These are phyloP conservation scores for Drosophila sechellia DNA, from an alignment of 1,140 invertebrate genomes.

Conservation along the genomic window DNA sequence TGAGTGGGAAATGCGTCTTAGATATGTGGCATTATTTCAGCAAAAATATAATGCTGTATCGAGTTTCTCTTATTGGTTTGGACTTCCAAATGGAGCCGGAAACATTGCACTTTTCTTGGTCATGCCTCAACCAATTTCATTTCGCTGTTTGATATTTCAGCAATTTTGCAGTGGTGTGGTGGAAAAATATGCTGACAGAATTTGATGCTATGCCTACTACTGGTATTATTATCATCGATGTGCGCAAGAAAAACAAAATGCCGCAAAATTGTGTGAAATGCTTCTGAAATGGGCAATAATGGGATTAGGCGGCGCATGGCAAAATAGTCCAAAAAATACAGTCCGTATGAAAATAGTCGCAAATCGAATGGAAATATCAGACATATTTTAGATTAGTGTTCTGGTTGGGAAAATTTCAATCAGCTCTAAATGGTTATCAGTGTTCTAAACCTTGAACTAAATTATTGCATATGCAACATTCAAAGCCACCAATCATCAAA, in stretches of 20 bases:
- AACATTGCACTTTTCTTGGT: slow-evolving; percentile 39
- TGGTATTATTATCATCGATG: slow-evolving; percentile 31
- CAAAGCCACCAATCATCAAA: slow-evolving; percentile 8
- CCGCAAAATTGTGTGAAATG: slow-evolving; percentile 52
- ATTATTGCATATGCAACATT: slow-evolving; percentile 8
- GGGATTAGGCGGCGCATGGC: slow-evolving; percentile 21
- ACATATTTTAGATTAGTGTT: slow-evolving; percentile 33
- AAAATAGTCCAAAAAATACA: slow-evolving; percentile 19
- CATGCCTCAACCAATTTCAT: slow-evolving; percentile 43
- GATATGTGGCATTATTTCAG: background rate
- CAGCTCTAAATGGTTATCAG: slow-evolving; percentile 32
- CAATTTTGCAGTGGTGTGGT: slow-evolving; percentile 16
- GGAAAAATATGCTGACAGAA: slow-evolving; percentile 26
- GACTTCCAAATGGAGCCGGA: slow-evolving; percentile 62
- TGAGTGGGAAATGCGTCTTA: background rate
- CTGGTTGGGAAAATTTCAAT: slow-evolving; percentile 30
- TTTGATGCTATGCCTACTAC: slow-evolving; percentile 10
- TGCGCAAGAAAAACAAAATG: slow-evolving; percentile 46
- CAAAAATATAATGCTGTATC: slow-evolving; percentile 11
- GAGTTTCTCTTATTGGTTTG: slow-evolving; percentile 50
- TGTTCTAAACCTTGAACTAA: slow-evolving; percentile 1
- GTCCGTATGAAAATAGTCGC: slow-evolving; percentile 29
- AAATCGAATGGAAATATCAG: slow-evolving; percentile 41
- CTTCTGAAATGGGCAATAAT: slow-evolving; percentile 44
- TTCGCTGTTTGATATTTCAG: slow-evolving; percentile 36